Percentiles rank a stretch among this genome's conserved stretches.
These are phyloP conservation scores for Clusia tigrina DNA, from an alignment of 2,888 invertebrate genomes.

Conservation along the genomic window DNA sequence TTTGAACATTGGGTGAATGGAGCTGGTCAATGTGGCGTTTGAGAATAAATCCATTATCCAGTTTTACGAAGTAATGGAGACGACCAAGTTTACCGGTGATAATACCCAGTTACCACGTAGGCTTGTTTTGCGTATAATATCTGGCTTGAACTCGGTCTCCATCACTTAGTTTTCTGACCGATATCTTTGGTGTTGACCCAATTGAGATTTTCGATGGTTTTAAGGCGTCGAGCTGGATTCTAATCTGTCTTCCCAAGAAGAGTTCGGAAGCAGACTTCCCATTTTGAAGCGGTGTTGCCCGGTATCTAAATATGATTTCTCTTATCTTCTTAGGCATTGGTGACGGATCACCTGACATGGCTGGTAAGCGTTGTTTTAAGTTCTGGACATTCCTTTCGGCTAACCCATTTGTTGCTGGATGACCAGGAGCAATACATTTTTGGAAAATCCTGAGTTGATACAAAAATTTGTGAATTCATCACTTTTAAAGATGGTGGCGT, in stretches of 20 bases:
- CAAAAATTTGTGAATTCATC: conserved; percentile 10
- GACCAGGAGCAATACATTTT: conserved; percentile 13
- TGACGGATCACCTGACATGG: not conserved
- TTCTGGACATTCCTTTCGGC: conserved; percentile 17
- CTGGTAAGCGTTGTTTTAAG: conserved; percentile 1
- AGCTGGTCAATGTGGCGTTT: too few relatives aligned
- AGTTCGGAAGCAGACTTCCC: conserved; percentile 26
- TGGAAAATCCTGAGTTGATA: not conserved
- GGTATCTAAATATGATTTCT: conserved; percentile 14
- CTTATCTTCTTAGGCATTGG: conserved; percentile 2
- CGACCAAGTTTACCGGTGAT: too few relatives aligned
- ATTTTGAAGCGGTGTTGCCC: conserved; percentile 26
- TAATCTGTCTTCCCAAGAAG: conserved; percentile 10
- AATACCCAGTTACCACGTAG: too few relatives aligned
- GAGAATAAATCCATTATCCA: too few relatives aligned
- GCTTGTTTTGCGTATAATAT: too few relatives aligned
- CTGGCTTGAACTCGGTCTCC: too few relatives aligned
- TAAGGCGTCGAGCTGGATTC: conserved; percentile 8
- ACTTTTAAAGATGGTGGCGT: conserved; percentile 17
- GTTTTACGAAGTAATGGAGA: too few relatives aligned
- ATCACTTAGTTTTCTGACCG: too few relatives aligned
- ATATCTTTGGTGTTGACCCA: too few relatives aligned
- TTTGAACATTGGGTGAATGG: too few relatives aligned
- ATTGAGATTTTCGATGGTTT: too few relatives aligned
- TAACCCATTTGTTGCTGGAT: conserved; percentile 13